Evolutionary conservation across 2,113 vertebrate species (phyloP), one percentile per base, ranked within the genome.

Genomic region (Psettodes erumei): DNA sequence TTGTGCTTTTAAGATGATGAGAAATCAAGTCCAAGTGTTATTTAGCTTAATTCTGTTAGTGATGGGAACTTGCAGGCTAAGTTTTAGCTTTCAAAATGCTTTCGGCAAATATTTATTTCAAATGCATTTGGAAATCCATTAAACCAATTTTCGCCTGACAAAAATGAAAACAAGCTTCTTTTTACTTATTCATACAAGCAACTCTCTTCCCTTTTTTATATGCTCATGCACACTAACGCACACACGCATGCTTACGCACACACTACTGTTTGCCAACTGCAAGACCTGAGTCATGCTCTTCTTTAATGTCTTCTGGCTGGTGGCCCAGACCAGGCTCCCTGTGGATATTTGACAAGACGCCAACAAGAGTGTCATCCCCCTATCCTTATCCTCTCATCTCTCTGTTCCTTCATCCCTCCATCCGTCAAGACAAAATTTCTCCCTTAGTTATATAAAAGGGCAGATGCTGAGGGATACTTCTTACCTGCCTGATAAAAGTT

Each of bases 261-360:
- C 21, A 35, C 35, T 12, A 35, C 60, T 73, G 42, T 71, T 73
- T 73, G 30, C 32, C 43, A 21, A 60, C 54, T 69, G 2, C 15
- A 64, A 78, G 13, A 69, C 45, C 40, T 74, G 75, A 88, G 50
- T 91, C 73, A 71, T 81, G 74, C 62, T 82, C 58, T 48, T 75
- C 55, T 82, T 67, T 73, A 28, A 4, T 62, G 40, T 75, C 68
- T 61, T 77, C 82, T 86, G 83, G 68, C 59, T 64, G 3, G 47
- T 67, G 45, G 80, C 76, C 74, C 65, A 84, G 71, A 61, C 64
- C 51, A 71, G 63, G 43, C 42, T 82, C 81, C 76, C 74, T 71
- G 77, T 69, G 62, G 81, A 77, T 83, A 70, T 86, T 74, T 84
- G 67, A 88, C 65, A 77, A 63, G 16, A 80, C 62, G 69, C 75